Conservation (phyloP, 2,888 invertebrate genomes). For the Apodemia zela region DNA sequence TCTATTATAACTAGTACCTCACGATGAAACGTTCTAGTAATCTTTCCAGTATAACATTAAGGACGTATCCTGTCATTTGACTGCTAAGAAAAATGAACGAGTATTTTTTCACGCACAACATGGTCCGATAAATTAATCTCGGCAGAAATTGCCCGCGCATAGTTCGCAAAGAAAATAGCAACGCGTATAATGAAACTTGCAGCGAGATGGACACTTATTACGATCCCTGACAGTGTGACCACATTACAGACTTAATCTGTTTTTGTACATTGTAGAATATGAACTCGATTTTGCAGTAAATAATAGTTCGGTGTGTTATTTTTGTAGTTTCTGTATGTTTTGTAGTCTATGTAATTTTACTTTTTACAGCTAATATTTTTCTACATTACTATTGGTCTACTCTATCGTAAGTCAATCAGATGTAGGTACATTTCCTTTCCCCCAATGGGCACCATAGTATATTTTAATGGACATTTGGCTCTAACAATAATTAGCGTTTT, state of each 20-base stretch:
- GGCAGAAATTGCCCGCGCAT: slow-evolving; percentile 58
- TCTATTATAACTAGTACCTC: neutral
- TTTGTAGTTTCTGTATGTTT: neutral
- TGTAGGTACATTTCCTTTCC: no score
- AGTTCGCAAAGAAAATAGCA: slow-evolving; percentile 45
- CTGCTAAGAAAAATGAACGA: slow-evolving; percentile 53
- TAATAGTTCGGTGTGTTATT: neutral
- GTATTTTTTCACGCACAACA: slow-evolving; percentile 59
- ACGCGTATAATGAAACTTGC: slow-evolving; percentile 49
- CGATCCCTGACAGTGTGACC: slow-evolving; percentile 33
- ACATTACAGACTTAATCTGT: neutral
- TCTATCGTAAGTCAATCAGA: no score
- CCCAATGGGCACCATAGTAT: no score
- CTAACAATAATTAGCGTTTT: no score
- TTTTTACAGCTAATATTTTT: no score
- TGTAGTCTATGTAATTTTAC: neutral
- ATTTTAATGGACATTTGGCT: no score
- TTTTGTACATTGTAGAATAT: neutral
- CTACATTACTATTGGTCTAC: no score
- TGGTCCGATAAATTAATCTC: slow-evolving; percentile 62
- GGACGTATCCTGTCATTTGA: slow-evolving; percentile 74
- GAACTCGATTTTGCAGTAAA: neutral
- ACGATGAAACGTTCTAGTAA: no score
- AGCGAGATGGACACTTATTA: slow-evolving; percentile 53
- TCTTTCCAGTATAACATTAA: no score